Percentiles rank a stretch among this genome's conserved stretches.
phyloP scores from a whole-genome alignment of 2,797 vertebrate species.

The Coregonus ussuriensis region DNA sequence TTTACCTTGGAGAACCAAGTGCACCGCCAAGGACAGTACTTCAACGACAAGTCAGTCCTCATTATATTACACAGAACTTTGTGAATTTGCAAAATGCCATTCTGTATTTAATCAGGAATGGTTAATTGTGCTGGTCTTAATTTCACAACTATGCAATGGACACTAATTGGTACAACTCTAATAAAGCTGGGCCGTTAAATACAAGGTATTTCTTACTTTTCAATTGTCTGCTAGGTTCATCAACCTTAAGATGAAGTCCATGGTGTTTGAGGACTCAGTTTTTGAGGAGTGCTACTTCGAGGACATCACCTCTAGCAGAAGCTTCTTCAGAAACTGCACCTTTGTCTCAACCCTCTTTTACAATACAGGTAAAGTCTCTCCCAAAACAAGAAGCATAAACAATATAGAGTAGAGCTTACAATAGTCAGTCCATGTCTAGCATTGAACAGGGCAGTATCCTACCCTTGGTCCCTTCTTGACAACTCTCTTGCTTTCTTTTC shows the following conservation, averaged over 20 bases:
- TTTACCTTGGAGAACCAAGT: conserved; percentile 98
- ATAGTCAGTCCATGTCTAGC: background rate
- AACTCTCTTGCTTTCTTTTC: background rate
- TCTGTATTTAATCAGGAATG: background rate
- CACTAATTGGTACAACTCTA: background rate
- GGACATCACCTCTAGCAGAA: conserved; percentile 95
- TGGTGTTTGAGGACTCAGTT: conserved; percentile 92
- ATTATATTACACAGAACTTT: background rate
- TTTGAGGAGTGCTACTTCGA: conserved; percentile 98
- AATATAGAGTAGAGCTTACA: too few species aligned
- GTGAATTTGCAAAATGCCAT: background rate
- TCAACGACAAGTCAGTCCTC: conserved; percentile 91
- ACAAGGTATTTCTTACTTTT: background rate
- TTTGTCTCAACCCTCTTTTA: conserved; percentile 94
- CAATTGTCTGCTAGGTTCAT: conserved; percentile 81
- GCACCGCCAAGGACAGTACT: conserved; percentile 91
- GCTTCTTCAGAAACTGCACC: conserved; percentile 98
- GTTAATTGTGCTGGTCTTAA: background rate
- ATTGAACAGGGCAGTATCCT: background rate
- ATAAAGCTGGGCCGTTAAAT: background rate
- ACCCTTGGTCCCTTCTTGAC: background rate
- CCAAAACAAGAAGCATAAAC: background rate
- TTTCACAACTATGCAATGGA: background rate
- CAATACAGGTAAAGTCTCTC: conserved; percentile 86
- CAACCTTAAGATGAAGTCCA: conserved; percentile 91